A percentile compares a stretch with the other conserved stretches of the same genome.
Evolutionary conservation across 2,113 vertebrate species (phyloP).

Genomic region (Leiothrix lutea): DNA sequence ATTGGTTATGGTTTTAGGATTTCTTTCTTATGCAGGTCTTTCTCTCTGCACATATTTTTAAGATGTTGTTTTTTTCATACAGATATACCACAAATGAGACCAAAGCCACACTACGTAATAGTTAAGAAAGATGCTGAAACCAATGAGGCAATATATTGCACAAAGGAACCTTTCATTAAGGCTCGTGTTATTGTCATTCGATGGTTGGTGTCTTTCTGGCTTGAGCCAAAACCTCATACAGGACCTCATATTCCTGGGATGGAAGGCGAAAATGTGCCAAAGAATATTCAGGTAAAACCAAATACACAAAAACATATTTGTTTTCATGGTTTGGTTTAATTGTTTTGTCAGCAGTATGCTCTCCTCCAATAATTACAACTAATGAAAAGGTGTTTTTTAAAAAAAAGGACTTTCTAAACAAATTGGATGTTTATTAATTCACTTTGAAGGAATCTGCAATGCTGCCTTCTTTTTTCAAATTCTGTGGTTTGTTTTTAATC

Average conservation of each 20-base stretch:
- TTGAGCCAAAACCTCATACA: slow-evolving; percentile 90
- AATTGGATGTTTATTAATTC: neutral
- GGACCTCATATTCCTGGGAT: slow-evolving; percentile 92
- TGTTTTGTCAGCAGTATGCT: neutral
- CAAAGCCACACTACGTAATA: slow-evolving; percentile 92
- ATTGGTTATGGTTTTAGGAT: neutral
- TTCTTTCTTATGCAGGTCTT: neutral
- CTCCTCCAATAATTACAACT: neutral
- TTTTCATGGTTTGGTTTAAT: neutral
- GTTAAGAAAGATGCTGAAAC: slow-evolving; percentile 92
- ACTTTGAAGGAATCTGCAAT: neutral
- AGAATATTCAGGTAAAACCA: slow-evolving; percentile 93
- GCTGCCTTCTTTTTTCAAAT: neutral
- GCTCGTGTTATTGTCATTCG: slow-evolving; percentile 96
- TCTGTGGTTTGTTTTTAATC: neutral
- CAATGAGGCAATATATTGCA: slow-evolving; percentile 90
- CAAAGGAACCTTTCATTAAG: slow-evolving; percentile 96
- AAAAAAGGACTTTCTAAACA: neutral
- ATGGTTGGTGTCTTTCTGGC: slow-evolving; percentile 99
- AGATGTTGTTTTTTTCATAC: neutral
- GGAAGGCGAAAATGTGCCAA: slow-evolving; percentile 95
- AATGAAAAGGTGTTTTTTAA: neutral
- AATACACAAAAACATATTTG: neutral
- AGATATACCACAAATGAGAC: slow-evolving; percentile 94
- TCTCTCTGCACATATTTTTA: neutral